A percentile compares a stretch with the other conserved stretches of the same genome.
Conservation (phyloP, 1,140 invertebrate species). For the Sycophaga agraensis region DNA sequence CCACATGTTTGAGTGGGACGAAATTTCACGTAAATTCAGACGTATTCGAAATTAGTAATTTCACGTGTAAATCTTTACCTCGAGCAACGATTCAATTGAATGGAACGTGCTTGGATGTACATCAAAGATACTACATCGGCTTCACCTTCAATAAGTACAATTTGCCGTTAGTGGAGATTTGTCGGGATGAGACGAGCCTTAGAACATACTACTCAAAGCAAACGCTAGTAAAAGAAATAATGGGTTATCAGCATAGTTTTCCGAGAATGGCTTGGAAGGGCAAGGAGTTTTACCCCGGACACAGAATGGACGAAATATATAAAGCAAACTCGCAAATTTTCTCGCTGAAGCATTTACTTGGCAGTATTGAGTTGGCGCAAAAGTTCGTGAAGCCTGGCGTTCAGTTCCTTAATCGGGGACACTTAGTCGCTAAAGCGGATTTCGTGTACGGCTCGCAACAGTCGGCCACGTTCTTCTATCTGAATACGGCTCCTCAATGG, state of each 20-base stretch:
- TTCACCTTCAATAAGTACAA: slow-evolving; percentile 38
- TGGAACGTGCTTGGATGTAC: neutral
- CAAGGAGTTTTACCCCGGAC: slow-evolving; percentile 38
- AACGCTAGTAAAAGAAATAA: slow-evolving; percentile 39
- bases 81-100: neutral
- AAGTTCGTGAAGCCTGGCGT: slow-evolving; percentile 37
- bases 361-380: slow-evolving; percentile 35
- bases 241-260: slow-evolving; percentile 35
- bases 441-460: slow-evolving; percentile 52
- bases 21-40: slow-evolving; percentile 29
- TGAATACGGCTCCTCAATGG: slow-evolving; percentile 64
- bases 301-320: slow-evolving; percentile 40
- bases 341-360: slow-evolving; percentile 39
- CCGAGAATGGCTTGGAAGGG: slow-evolving; percentile 41
- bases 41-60: neutral
- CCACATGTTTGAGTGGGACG: slow-evolving; percentile 31
- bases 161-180: slow-evolving; percentile 50
- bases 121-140: slow-evolving; percentile 34
- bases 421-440: slow-evolving; percentile 55
- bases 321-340: slow-evolving; percentile 35
- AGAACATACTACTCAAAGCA: slow-evolving; percentile 52
- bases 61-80: slow-evolving; percentile 3
- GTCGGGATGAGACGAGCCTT: slow-evolving; percentile 49
- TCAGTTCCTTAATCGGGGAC: slow-evolving; percentile 50
- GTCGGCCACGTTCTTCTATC: slow-evolving; percentile 55